Evolutionary conservation across 2,797 vertebrate species (phyloP).

Genomic region (Trematomus bernacchii): DNA sequence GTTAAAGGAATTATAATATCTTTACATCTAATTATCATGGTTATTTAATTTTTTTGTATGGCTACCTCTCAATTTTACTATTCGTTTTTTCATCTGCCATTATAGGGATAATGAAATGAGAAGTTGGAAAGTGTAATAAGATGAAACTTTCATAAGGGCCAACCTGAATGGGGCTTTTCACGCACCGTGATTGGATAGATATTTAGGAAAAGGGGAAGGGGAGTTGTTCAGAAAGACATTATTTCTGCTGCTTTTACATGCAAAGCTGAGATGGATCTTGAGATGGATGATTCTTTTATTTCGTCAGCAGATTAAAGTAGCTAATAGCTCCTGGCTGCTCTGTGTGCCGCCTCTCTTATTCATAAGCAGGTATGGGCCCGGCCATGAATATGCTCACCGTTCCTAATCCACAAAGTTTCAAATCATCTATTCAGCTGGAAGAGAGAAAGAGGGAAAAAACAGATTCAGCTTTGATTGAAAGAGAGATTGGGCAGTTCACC

Average conservation of each 20-base stretch:
- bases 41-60: conserved; percentile 87
- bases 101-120: conserved; percentile 80
- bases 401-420: conserved; percentile 63
- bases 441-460: conserved; percentile 8
- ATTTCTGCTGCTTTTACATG: conserved; percentile 75
- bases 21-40: conserved; percentile 89
- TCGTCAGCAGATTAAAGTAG: conserved; percentile 75
- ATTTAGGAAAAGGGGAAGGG: conserved; percentile 62
- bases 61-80: conserved; percentile 88
- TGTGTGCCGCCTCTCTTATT: conserved; percentile 49
- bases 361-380: conserved; percentile 54
- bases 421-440: conserved; percentile 50
- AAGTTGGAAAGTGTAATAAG: conserved; percentile 81
- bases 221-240: conserved; percentile 65
- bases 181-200: conserved; percentile 68
- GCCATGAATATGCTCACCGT: conserved; percentile 52
- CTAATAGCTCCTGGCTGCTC: conserved; percentile 70
- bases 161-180: conserved; percentile 78
- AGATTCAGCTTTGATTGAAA: conserved; percentile 55
- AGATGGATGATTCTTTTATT: conserved; percentile 76
- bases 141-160: conserved; percentile 77
- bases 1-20: conserved; percentile 90
- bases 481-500: conserved; percentile 52
- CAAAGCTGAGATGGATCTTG: conserved; percentile 77
- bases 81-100: conserved; percentile 74